These are phyloP conservation scores for Steatornis caripensis DNA, from an alignment of 2,113 vertebrate genomes.

Conservation along the genomic window DNA sequence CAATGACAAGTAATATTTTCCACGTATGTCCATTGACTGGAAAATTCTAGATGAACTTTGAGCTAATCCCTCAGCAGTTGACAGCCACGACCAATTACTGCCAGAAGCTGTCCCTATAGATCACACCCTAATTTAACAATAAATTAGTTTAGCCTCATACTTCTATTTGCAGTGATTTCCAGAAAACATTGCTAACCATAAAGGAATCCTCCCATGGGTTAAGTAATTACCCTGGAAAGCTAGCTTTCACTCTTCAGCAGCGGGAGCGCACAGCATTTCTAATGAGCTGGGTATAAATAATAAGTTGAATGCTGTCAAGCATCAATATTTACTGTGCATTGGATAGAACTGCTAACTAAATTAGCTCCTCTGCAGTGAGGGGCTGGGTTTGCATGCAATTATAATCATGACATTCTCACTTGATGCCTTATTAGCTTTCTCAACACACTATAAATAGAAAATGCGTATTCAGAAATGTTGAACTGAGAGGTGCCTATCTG, in stretches of 20 bases:
- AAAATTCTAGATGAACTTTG: background rate
- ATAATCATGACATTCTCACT: background rate
- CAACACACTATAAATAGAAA: background rate
- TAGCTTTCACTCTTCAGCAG: conserved; percentile 35
- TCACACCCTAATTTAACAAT: conserved; percentile 28
- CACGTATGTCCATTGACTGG: background rate
- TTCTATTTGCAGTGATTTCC: background rate
- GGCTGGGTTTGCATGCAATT: background rate
- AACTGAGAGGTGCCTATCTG: background rate
- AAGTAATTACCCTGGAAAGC: conserved; percentile 53
- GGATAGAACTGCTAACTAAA: conserved; percentile 41
- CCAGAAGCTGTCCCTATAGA: conserved; percentile 24
- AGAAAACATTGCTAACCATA: background rate
- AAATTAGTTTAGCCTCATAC: conserved; percentile 4
- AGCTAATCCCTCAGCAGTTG: background rate
- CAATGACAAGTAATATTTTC: background rate
- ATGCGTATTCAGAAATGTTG: background rate
- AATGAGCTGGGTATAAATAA: conserved; percentile 51
- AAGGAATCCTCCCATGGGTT: background rate
- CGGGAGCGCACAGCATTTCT: conserved; percentile 33
- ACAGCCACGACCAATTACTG: background rate
- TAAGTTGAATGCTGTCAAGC: conserved; percentile 44
- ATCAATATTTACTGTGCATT: conserved; percentile 55
- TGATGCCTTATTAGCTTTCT: conserved; percentile 25
- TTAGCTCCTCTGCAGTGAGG: conserved; percentile 10